A percentile compares a stretch with the other conserved stretches of the same genome.
phyloP scores from a whole-genome alignment of 2,797 vertebrate species.

The Sebastes taczanowskii region DNA sequence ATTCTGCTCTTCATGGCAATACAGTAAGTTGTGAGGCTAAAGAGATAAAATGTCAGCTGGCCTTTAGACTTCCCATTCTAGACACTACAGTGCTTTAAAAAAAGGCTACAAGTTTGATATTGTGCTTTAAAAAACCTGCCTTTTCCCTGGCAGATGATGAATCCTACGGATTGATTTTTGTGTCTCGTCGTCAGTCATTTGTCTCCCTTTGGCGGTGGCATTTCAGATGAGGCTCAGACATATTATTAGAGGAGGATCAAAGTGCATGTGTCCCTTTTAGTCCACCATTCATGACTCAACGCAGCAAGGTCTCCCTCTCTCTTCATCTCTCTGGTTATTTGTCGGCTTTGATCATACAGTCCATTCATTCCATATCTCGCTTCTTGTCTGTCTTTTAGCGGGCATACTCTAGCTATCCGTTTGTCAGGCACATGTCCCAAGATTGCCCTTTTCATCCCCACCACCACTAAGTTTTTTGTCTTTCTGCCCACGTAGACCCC shows the following conservation, averaged over 20 bases:
- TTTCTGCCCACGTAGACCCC: conserved; percentile 37
- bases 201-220: conserved; percentile 27
- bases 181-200: conserved; percentile 28
- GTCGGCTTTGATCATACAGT: conserved; percentile 62
- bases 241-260: conserved; percentile 58
- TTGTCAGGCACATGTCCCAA: conserved; percentile 28
- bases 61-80: conserved; percentile 31
- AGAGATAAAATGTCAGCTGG: conserved; percentile 56
- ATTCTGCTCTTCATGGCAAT: conserved; percentile 56
- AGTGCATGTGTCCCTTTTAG: conserved; percentile 43
- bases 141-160: conserved; percentile 13
- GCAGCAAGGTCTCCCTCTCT: conserved; percentile 24
- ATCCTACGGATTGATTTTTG: conserved; percentile 26
- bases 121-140: background rate
- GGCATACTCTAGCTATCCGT: conserved; percentile 4
- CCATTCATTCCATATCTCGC: conserved; percentile 31
- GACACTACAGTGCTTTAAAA: background rate
- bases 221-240: conserved; percentile 29
- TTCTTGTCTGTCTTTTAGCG: conserved; percentile 15
- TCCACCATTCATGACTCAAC: conserved; percentile 42
- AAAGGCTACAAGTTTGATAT: background rate
- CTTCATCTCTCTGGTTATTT: conserved; percentile 42
- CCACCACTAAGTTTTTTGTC: conserved; percentile 22
- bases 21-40: conserved; percentile 38
- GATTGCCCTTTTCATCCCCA: conserved; percentile 39